These are phyloP conservation scores for Callyntrura sp. DNA, from an alignment of 2,888 invertebrate species.

Conservation along the genomic window DNA sequence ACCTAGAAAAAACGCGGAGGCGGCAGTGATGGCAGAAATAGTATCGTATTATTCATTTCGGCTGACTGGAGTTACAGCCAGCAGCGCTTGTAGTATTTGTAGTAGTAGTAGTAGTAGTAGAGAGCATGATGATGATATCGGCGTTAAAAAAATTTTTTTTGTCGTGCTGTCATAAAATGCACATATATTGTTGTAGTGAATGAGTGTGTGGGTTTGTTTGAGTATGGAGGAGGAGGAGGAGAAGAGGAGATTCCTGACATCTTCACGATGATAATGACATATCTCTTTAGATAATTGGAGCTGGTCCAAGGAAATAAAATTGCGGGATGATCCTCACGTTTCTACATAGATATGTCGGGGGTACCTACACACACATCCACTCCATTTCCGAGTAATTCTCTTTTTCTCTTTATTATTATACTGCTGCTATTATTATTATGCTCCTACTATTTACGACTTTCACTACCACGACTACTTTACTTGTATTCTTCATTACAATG, in stretches of 20 bases:
- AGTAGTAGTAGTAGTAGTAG: too few species aligned
- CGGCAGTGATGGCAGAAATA: too few species aligned
- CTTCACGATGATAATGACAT: neutral
- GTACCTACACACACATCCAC: neutral
- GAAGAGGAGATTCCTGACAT: neutral
- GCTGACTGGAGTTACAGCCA: too few species aligned
- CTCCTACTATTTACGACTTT: neutral
- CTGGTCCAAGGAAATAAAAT: neutral
- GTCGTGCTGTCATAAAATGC: neutral
- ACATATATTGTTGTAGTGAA: neutral
- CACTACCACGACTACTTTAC: neutral
- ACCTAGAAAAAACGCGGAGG: too few species aligned
- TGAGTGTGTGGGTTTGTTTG: too few species aligned
- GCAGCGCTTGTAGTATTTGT: too few species aligned
- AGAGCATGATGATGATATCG: too few species aligned
- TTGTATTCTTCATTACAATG: neutral
- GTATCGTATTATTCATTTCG: too few species aligned
- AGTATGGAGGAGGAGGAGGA: too few species aligned
- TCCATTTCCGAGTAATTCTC: neutral
- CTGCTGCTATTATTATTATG: too few species aligned
- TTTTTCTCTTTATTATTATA: neutral
- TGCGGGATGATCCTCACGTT: too few species aligned
- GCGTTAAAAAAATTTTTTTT: too few species aligned
- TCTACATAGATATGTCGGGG: neutral
- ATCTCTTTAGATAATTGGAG: neutral